Conservation (phyloP, 2,113 vertebrate species). For the Clarias macrocephalus region DNA sequence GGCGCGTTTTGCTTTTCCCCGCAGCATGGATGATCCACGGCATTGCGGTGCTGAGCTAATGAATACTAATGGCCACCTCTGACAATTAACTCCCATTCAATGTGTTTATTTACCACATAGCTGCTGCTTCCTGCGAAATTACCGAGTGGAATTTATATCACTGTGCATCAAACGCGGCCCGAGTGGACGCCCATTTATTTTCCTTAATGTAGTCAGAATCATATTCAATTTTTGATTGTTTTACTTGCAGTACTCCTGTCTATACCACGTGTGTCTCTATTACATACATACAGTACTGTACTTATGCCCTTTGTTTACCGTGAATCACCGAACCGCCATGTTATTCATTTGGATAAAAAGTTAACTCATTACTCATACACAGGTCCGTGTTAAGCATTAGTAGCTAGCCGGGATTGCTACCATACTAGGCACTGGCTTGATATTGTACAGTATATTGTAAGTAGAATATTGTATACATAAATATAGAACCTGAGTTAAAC, state of each 20-base stretch:
- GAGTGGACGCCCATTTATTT: neutral
- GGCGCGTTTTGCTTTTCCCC: slow-evolving; percentile 54
- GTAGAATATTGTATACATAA: neutral
- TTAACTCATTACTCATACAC: neutral
- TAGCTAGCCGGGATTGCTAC: neutral
- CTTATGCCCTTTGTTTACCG: neutral
- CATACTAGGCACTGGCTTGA: neutral
- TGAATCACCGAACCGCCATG: neutral
- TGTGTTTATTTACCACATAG: slow-evolving; percentile 64
- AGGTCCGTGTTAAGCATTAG: neutral
- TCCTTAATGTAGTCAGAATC: neutral
- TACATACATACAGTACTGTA: neutral
- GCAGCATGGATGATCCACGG: slow-evolving; percentile 63
- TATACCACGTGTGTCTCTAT: neutral
- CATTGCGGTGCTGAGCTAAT: slow-evolving; percentile 60
- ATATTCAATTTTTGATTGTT: neutral
- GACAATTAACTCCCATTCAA: slow-evolving; percentile 68
- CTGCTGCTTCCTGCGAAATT: slow-evolving; percentile 26
- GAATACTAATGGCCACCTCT: slow-evolving; percentile 71
- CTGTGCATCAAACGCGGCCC: neutral
- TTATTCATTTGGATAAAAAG: neutral
- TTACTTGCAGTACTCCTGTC: neutral
- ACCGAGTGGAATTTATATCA: slow-evolving; percentile 9
- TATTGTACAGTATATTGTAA: neutral
- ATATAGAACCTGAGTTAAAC: too few relatives aligned